Conservation (phyloP, 2,113 vertebrate species). For the Ahaetulla prasina region DNA sequence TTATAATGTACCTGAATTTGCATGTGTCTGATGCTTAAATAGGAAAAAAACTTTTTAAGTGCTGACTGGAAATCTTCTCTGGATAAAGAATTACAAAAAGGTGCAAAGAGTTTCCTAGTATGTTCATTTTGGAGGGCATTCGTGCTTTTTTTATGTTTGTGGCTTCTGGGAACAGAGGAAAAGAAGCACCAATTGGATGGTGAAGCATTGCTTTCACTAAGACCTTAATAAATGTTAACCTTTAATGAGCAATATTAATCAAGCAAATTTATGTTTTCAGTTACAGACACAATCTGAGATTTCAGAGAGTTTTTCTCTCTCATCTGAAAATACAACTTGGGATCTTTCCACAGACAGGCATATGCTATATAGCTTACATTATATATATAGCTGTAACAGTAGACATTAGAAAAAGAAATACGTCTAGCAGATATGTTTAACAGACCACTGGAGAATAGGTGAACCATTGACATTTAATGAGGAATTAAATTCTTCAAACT, state of each 20-base stretch:
- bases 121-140: background rate
- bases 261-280: background rate
- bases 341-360: background rate
- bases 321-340: background rate
- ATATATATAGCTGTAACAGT: background rate
- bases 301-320: background rate
- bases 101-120: background rate
- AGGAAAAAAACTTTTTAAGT: background rate
- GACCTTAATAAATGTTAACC: background rate
- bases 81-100: background rate
- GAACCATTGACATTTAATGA: background rate
- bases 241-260: background rate
- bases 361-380: background rate
- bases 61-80: background rate
- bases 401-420: background rate
- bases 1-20: background rate
- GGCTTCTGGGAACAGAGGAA: background rate
- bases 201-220: background rate
- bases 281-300: background rate
- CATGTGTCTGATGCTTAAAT: background rate
- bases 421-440: background rate
- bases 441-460: background rate
- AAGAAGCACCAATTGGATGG: background rate
- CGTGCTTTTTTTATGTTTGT: background rate
- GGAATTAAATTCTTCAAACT: background rate